Percentiles rank a stretch among this genome's conserved stretches.
phyloP scores from a whole-genome alignment of 1,140 invertebrate species.

The Neodiprion pinetum region DNA sequence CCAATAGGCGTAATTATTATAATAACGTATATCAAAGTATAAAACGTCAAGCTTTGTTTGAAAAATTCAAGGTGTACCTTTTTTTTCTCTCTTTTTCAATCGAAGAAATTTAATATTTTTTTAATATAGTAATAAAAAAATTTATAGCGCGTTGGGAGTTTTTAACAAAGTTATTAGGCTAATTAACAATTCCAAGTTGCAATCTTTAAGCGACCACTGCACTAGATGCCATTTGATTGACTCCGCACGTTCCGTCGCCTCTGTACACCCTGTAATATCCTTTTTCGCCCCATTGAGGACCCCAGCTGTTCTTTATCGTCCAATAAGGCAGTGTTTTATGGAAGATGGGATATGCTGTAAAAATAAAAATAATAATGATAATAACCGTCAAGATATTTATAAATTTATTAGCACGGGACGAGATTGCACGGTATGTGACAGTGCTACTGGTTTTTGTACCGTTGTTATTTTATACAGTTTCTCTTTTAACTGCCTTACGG shows the following conservation, averaged over 20 bases:
- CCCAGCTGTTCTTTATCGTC: conserved; percentile 96
- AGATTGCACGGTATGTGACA: too few species aligned
- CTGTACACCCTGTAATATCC: conserved; percentile 96
- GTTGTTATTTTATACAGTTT: too few species aligned
- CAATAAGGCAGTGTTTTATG: conserved; percentile 87
- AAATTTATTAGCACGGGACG: too few species aligned
- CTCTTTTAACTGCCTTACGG: too few species aligned
- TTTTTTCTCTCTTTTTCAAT: too few species aligned
- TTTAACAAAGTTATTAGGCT: too few species aligned
- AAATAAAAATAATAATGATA: conserved; percentile 36
- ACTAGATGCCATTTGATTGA: conserved; percentile 91
- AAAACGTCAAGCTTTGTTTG: too few species aligned
- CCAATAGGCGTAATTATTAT: too few species aligned
- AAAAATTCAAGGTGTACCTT: too few species aligned
- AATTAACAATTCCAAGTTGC: too few species aligned
- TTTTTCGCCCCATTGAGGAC: conserved; percentile 84
- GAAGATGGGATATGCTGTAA: conserved; percentile 81
- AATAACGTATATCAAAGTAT: too few species aligned
- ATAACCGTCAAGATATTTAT: conserved; percentile 4
- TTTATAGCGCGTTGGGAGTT: background rate
- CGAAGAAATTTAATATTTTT: background rate
- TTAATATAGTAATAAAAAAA: background rate
- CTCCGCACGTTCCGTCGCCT: conserved; percentile 93
- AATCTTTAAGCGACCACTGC: conserved; percentile 70
- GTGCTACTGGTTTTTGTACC: too few species aligned